Evolutionary conservation across 1,140 invertebrate genomes (phyloP), one percentile per base, ranked within the genome.

Genomic region (Papilio xuthus): DNA sequence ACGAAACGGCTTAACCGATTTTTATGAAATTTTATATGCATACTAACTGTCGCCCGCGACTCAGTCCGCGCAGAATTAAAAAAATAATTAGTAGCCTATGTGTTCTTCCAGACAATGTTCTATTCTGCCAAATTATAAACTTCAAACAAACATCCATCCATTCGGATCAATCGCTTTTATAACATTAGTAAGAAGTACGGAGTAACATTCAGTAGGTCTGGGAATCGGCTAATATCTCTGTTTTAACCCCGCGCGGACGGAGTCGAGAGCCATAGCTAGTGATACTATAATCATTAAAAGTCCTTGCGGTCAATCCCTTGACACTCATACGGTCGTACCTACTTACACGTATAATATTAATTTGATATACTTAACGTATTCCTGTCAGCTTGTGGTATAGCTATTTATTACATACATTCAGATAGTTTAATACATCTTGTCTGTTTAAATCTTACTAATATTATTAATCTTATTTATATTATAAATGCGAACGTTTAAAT

Each of bases 221-320:
- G n/a, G n/a, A n/a, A n/a, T n/a, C n/a, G n/a, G n/a, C n/a, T n/a
- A n/a, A n/a, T n/a, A n/a, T n/a, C n/a, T n/a, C n/a, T n/a, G n/a
- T n/a, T n/a, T n/a, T n/a, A n/a, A n/a, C n/a, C n/a, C n/a, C n/a
- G n/a, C n/a, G n/a, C n/a, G n/a, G n/a, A n/a, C n/a, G n/a, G n/a
- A n/a, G n/a, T n/a, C n/a, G n/a, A n/a, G n/a, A n/a, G n/a, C n/a
- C n/a, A n/a, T n/a, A n/a, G n/a, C n/a, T n/a, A n/a, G n/a, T n/a
- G n/a, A n/a, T n/a, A n/a, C n/a, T n/a, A n/a, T n/a, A 18, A 50
- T 50, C 10, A 13, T 50, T 15, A 18, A 50, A 18, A 18, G 8
- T 23, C 23, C 56, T 60, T 60, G 56, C 23, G 56, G 56, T 60
- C 9, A 56, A 56, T 53, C 53, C 53, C n/a, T 56, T 56, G 53